Conservation (phyloP, 2,797 vertebrate species). For the Neomorphus geoffroyi region DNA sequence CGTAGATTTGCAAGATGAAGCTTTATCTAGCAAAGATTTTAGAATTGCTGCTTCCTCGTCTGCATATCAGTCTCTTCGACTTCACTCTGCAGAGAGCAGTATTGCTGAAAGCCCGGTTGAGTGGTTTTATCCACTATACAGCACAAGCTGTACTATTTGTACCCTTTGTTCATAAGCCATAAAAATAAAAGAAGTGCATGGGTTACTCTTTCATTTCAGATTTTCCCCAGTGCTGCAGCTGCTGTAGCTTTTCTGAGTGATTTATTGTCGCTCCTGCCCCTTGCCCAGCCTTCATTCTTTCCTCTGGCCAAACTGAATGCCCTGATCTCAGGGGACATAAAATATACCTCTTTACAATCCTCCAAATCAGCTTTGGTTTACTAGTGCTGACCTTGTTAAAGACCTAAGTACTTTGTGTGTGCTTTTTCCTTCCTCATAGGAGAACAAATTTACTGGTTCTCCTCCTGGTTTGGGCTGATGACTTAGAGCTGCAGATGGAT, state of each 20-base stretch:
- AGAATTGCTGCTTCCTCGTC: not conserved
- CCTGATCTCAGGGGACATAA: not conserved
- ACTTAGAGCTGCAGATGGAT: not conserved
- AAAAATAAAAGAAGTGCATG: not conserved
- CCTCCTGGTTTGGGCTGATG: not conserved
- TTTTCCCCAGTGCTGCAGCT: not conserved
- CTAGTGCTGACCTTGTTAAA: not conserved
- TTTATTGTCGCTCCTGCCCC: not conserved
- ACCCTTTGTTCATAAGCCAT: not conserved
- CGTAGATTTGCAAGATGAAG: not conserved
- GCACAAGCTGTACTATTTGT: not conserved
- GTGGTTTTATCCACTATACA: not conserved
- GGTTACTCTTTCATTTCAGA: not conserved
- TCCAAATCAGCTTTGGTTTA: not conserved
- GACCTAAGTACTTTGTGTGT: not conserved
- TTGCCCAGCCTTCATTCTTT: not conserved
- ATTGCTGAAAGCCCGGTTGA: not conserved
- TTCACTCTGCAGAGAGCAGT: not conserved
- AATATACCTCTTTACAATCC: not conserved
- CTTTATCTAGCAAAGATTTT: not conserved
- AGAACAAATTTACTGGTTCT: not conserved
- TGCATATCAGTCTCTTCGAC: not conserved
- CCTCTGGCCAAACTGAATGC: not conserved
- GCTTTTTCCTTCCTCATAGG: not conserved
- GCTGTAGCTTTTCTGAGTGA: not conserved